Evolutionary conservation across 2,113 vertebrate species (phyloP).

Genomic region (Reinhardtius hippoglossoides): DNA sequence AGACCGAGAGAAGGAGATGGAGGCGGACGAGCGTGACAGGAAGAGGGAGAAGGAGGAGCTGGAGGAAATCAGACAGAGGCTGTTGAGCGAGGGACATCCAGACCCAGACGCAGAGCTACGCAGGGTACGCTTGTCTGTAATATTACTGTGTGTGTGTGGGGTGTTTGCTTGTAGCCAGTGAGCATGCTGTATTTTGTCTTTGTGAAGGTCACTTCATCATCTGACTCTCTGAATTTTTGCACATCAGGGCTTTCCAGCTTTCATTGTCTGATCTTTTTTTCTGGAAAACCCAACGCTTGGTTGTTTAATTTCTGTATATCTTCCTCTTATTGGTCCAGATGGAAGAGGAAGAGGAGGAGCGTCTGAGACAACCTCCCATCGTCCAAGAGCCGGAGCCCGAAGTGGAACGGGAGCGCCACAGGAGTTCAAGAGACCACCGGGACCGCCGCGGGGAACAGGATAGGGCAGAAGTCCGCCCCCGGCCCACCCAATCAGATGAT

Average conservation of each 20-base stretch:
- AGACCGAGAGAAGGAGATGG: slow-evolving; percentile 98
- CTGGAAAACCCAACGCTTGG: slow-evolving; percentile 11
- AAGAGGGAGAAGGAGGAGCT: slow-evolving; percentile 98
- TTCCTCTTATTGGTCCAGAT: slow-evolving; percentile 84
- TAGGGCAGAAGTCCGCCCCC: slow-evolving; percentile 77
- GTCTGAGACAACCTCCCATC: slow-evolving; percentile 92
- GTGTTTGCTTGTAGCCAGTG: slow-evolving; percentile 6
- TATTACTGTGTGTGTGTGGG: slow-evolving; percentile 5
- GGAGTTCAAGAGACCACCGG: slow-evolving; percentile 81
- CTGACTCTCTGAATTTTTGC: slow-evolving; percentile 40
- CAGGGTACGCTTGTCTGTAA: slow-evolving; percentile 83
- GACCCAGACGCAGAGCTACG: slow-evolving; percentile 98
- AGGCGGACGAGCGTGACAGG: slow-evolving; percentile 96
- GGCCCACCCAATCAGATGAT: slow-evolving; percentile 84
- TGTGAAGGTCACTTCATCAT: slow-evolving; percentile 78
- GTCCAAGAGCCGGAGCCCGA: slow-evolving; percentile 92
- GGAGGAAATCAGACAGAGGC: slow-evolving; percentile 96
- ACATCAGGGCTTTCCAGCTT: slow-evolving; percentile 33
- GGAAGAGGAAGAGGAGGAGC: slow-evolving; percentile 97
- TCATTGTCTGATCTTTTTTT: slow-evolving; percentile 41
- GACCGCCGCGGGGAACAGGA: slow-evolving; percentile 87
- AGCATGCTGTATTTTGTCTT: slow-evolving; percentile 38
- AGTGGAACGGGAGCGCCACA: slow-evolving; percentile 87
- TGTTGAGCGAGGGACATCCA: slow-evolving; percentile 97
- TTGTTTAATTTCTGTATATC: slow-evolving; percentile 18